These are phyloP conservation scores for Xestia sexstrigata DNA, from an alignment of 2,888 invertebrate species.

Conservation along the genomic window DNA sequence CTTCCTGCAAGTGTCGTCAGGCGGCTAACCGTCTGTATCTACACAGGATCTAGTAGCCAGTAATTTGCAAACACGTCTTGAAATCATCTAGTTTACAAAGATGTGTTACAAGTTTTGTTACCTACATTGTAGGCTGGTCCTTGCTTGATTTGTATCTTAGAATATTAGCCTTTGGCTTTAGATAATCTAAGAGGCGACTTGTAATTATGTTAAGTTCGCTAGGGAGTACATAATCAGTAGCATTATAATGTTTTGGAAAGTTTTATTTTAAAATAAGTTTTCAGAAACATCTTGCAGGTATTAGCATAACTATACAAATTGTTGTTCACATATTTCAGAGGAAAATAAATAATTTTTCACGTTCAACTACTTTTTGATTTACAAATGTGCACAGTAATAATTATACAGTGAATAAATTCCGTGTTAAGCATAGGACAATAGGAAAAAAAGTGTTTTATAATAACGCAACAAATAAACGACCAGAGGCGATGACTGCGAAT, in stretches of 20 bases:
- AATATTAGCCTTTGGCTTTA: slow-evolving; percentile 47
- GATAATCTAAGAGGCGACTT: slow-evolving; percentile 37
- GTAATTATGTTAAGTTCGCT: slow-evolving; percentile 38
- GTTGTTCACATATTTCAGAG: neutral
- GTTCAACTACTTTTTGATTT: neutral
- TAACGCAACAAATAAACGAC: slow-evolving; percentile 31
- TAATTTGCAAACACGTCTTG: slow-evolving; percentile 55
- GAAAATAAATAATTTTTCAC: neutral
- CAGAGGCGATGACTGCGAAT: slow-evolving; percentile 38
- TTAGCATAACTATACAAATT: neutral
- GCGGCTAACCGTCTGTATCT: slow-evolving; percentile 20
- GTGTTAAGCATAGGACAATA: slow-evolving; percentile 23
- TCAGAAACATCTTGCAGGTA: neutral
- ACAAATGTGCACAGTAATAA: slow-evolving; percentile 10
- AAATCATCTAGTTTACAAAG: slow-evolving; percentile 48
- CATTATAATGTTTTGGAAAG: slow-evolving; percentile 12
- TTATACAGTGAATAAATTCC: slow-evolving; percentile 39
- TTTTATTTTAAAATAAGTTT: neutral
- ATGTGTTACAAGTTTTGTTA: slow-evolving; percentile 43
- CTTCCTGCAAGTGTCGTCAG: slow-evolving; percentile 4
- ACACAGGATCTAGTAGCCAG: slow-evolving; percentile 13
- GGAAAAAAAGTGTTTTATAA: slow-evolving; percentile 46
- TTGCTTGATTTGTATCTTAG: slow-evolving; percentile 40
- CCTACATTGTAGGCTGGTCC: slow-evolving; percentile 22
- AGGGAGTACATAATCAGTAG: slow-evolving; percentile 10